Evolutionary conservation across 1,140 invertebrate genomes (phyloP).

Genomic region (Aphaenogaster ashmeadi): DNA sequence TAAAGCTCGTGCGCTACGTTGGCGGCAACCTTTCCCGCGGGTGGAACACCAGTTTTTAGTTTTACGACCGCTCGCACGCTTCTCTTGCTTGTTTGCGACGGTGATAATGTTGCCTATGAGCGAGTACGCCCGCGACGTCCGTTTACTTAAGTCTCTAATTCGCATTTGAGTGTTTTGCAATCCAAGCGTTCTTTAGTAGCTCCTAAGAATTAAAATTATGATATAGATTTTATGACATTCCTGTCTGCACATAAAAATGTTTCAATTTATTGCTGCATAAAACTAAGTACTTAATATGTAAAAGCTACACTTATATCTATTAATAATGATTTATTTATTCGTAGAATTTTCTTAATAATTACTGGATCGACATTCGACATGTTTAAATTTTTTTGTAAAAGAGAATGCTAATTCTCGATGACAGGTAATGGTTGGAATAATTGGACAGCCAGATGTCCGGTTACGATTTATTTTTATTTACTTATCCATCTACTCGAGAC

Average conservation of each 20-base stretch:
- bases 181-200: background rate
- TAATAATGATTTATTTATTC: conserved; percentile 5
- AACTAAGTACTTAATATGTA: background rate
- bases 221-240: background rate
- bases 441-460: background rate
- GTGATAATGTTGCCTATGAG: conserved; percentile 26
- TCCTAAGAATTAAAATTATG: too few species aligned
- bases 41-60: conserved; percentile 54
- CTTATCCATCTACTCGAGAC: background rate
- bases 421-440: background rate
- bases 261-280: background rate
- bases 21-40: conserved; percentile 43
- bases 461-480: background rate
- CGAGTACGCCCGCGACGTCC: background rate
- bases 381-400: background rate
- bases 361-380: background rate
- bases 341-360: background rate
- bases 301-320: background rate
- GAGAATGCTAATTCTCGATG: background rate
- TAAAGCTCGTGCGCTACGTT: conserved; percentile 60
- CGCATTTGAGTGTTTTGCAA: conserved; percentile 1
- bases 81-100: conserved; percentile 17
- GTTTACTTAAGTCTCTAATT: conserved; percentile 26
- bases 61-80: conserved; percentile 49
- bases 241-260: background rate